Evolutionary conservation across 2,113 vertebrate species (phyloP).

Genomic region (Penelope pileata): DNA sequence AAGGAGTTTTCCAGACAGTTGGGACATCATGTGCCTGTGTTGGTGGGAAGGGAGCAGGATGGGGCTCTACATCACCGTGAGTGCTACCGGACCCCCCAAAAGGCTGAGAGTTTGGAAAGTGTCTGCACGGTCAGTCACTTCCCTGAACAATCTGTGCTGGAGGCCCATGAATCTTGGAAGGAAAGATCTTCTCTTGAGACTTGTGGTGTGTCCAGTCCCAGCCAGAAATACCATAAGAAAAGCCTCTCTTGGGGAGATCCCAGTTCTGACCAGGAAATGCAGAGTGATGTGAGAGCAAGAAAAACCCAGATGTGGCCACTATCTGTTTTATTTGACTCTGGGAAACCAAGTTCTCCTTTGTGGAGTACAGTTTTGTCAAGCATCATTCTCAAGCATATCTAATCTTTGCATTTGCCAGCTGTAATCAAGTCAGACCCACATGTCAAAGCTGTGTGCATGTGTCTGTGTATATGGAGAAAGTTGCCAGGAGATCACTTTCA

Average conservation of each 20-base stretch:
- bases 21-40: not conserved
- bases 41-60: not conserved
- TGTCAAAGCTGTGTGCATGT: not conserved
- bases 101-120: slow-evolving; percentile 8
- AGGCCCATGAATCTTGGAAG: slow-evolving; percentile 58
- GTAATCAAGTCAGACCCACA: not conserved
- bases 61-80: not conserved
- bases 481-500: slow-evolving; percentile 35
- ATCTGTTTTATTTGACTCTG: slow-evolving; percentile 33
- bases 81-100: not conserved
- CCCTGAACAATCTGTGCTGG: not conserved
- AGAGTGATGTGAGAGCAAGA: slow-evolving; percentile 38
- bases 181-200: slow-evolving; percentile 41
- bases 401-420: not conserved
- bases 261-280: slow-evolving; percentile 42
- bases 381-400: not conserved
- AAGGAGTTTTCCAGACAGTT: not conserved
- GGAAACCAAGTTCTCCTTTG: slow-evolving; percentile 5
- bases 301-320: slow-evolving; percentile 52
- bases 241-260: slow-evolving; percentile 47
- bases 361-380: not conserved
- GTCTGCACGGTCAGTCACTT: not conserved
- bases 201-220: slow-evolving; percentile 3
- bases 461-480: not conserved
- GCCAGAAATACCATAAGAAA: slow-evolving; percentile 68